Conservation (phyloP, 2,888 invertebrate species). For the Nomada hirtipes region DNA sequence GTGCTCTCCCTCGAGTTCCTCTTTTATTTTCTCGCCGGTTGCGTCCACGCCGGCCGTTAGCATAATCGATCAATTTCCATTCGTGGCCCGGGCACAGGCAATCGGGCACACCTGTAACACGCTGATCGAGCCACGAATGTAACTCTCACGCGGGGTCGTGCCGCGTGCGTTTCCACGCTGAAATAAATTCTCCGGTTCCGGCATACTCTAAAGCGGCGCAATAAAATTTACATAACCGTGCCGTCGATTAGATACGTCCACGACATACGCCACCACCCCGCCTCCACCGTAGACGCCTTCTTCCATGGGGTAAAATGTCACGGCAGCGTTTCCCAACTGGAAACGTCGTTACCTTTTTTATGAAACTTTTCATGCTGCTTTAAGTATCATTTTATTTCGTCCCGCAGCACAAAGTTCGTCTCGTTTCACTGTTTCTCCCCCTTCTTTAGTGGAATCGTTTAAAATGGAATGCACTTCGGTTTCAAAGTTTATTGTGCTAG, state of each 20-base stretch:
- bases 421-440: too few relatives aligned
- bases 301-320: slow-evolving; percentile 30
- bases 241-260: slow-evolving; percentile 67
- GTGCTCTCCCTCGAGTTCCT: slow-evolving; percentile 18
- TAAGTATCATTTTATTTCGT: background rate
- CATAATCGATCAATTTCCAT: slow-evolving; percentile 80
- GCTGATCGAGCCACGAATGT: slow-evolving; percentile 60
- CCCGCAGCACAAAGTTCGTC: background rate
- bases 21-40: slow-evolving; percentile 51
- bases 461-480: too few relatives aligned
- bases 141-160: slow-evolving; percentile 62
- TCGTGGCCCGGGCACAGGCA: slow-evolving; percentile 61
- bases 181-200: slow-evolving; percentile 76
- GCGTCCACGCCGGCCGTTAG: slow-evolving; percentile 66
- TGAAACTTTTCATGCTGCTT: background rate
- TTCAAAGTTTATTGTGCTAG: too few relatives aligned
- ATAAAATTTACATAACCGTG: slow-evolving; percentile 76
- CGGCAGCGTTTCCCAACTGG: slow-evolving; percentile 46
- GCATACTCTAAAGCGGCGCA: slow-evolving; percentile 68
- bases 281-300: slow-evolving; percentile 21
- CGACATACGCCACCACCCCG: slow-evolving; percentile 35
- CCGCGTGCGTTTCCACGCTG: slow-evolving; percentile 56
- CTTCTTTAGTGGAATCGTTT: too few relatives aligned
- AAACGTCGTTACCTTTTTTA: background rate
- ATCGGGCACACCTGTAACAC: slow-evolving; percentile 75